Evolutionary conservation across 1,140 invertebrate genomes (phyloP).

Genomic region (Portunus trituberculatus): DNA sequence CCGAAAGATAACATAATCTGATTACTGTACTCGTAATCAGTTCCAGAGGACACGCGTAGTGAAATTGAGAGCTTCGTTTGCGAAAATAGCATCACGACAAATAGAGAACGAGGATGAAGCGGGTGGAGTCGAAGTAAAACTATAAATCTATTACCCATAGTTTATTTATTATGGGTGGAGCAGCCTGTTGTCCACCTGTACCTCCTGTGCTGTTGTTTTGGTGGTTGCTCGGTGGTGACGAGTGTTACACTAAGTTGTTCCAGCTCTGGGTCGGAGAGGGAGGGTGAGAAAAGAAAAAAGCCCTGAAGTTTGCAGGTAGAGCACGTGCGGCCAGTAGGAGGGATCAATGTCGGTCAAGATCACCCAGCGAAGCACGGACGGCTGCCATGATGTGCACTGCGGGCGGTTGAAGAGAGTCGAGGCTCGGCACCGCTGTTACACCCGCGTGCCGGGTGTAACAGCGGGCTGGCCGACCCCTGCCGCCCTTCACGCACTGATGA

Average conservation of each 20-base stretch:
- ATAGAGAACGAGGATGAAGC: background rate
- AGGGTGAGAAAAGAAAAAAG: background rate
- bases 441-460: background rate
- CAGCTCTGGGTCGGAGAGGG: background rate
- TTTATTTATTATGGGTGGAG: no score
- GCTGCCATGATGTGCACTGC: background rate
- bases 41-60: background rate
- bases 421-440: background rate
- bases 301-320: background rate
- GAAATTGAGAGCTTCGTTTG: background rate
- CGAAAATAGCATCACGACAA: background rate
- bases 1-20: constrained; percentile 14
- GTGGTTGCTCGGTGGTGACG: background rate
- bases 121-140: no score
- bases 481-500: constrained; percentile 1
- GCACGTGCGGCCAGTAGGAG: constrained; percentile 15
- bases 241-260: background rate
- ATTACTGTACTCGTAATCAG: background rate
- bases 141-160: no score
- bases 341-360: constrained; percentile 11
- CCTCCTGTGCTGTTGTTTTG: background rate
- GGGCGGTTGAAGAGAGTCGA: background rate
- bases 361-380: background rate
- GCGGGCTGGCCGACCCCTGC: background rate
- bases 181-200: no score